Percentiles rank a stretch among this genome's conserved stretches.
These are phyloP conservation scores for Drosophila falleni DNA, from an alignment of 2,888 invertebrate species.

Conservation along the genomic window DNA sequence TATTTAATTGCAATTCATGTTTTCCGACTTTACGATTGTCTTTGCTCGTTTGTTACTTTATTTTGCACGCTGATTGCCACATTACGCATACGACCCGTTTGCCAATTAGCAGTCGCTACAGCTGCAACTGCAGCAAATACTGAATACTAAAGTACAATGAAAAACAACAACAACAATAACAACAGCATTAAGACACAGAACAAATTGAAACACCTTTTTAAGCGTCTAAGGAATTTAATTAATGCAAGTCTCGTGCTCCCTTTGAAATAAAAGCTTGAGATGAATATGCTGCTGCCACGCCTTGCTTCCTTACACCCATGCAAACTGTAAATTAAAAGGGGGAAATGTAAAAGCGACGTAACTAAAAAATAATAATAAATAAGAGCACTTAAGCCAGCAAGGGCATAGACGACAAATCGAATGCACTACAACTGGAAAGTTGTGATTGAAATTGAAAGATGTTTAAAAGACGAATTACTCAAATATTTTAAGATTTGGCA, in stretches of 20 bases:
- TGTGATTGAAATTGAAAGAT: neutral
- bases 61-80: neutral
- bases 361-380: slow-evolving; percentile 53
- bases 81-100: slow-evolving; percentile 61
- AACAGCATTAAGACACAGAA: slow-evolving; percentile 19
- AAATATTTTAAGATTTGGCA: no score
- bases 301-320: slow-evolving; percentile 11
- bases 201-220: slow-evolving; percentile 59
- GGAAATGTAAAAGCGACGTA: slow-evolving; percentile 31
- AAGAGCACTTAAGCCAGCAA: slow-evolving; percentile 19
- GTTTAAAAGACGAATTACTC: no score
- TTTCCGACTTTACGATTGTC: slow-evolving; percentile 28
- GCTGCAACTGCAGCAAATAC: slow-evolving; percentile 28
- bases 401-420: neutral
- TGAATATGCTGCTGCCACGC: slow-evolving; percentile 17
- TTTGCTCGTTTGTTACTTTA: slow-evolving; percentile 3
- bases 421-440: slow-evolving; percentile 11
- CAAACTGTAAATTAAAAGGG: slow-evolving; percentile 53
- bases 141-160: slow-evolving; percentile 7
- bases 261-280: slow-evolving; percentile 42
- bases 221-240: slow-evolving; percentile 72
- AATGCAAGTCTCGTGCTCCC: slow-evolving; percentile 66
- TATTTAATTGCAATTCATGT: slow-evolving; percentile 40
- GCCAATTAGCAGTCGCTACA: slow-evolving; percentile 56
- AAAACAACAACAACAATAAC: slow-evolving; percentile 12